Percentiles rank a stretch among this genome's conserved stretches.
These are phyloP conservation scores for Octomys mimax DNA, from an alignment of 2,797 vertebrate genomes.

Conservation along the genomic window DNA sequence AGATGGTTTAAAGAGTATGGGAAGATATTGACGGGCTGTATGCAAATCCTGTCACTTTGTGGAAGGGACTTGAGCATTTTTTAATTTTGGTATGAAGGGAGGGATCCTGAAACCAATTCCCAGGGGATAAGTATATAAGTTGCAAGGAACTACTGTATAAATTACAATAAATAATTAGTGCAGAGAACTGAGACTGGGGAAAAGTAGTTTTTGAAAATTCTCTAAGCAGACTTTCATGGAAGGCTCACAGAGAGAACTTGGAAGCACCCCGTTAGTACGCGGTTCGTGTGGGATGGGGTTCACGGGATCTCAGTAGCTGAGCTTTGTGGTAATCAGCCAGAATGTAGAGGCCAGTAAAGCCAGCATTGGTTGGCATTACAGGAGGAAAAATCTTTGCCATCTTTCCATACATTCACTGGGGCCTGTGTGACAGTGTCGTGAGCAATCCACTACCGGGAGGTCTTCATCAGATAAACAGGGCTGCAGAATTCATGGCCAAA, in stretches of 20 bases:
- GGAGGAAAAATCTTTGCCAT: slow-evolving; percentile 54
- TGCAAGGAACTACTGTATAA: not conserved
- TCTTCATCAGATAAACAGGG: slow-evolving; percentile 82
- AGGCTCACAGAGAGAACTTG: not conserved
- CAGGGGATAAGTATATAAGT: not conserved
- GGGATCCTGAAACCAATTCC: not conserved
- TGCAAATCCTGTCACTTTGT: not conserved
- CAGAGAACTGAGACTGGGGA: slow-evolving; percentile 13
- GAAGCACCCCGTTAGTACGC: not conserved
- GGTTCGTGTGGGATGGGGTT: not conserved
- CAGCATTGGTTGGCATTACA: slow-evolving; percentile 51
- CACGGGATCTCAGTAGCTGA: not conserved
- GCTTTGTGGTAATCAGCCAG: not conserved
- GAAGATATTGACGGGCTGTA: not conserved
- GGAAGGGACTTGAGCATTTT: not conserved
- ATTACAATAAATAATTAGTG: not conserved
- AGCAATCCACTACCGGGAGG: slow-evolving; percentile 73
- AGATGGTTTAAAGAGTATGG: not conserved
- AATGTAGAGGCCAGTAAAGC: not conserved
- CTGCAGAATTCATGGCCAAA: slow-evolving; percentile 80
- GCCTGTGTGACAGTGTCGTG: slow-evolving; percentile 73
- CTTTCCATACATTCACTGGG: slow-evolving; percentile 74
- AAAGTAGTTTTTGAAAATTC: not conserved
- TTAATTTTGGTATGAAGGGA: not conserved
- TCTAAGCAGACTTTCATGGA: not conserved